Evolutionary conservation across 2,113 vertebrate genomes (phyloP).

Genomic region (Sciurus niger): DNA sequence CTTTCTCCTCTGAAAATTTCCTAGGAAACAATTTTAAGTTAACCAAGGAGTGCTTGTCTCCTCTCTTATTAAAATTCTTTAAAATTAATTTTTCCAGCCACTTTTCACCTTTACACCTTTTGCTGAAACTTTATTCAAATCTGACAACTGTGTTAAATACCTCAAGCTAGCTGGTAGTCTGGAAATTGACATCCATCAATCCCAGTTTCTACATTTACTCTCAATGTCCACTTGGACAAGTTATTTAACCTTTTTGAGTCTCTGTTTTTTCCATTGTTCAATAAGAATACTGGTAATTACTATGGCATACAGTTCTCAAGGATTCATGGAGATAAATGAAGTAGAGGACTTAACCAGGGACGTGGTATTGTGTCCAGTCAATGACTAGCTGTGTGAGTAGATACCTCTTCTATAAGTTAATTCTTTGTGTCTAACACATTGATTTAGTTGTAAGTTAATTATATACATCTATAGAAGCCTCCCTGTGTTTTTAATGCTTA

Average conservation of each 20-base stretch:
- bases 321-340: background rate
- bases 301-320: background rate
- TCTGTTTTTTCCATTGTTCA: background rate
- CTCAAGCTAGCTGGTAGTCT: background rate
- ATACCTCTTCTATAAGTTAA: background rate
- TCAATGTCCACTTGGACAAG: background rate
- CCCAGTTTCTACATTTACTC: background rate
- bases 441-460: background rate
- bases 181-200: background rate
- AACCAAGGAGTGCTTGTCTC: background rate
- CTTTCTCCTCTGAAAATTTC: background rate
- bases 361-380: background rate
- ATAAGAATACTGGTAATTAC: background rate
- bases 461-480: background rate
- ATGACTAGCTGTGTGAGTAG: background rate
- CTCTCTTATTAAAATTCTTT: constrained; percentile 37
- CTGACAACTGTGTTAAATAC: constrained; percentile 9
- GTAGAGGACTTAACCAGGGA: background rate
- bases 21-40: constrained; percentile 46
- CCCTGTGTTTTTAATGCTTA: background rate
- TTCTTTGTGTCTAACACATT: background rate
- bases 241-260: background rate
- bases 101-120: constrained; percentile 17
- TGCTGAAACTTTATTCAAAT: background rate
- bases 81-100: constrained; percentile 59